Conservation (phyloP, 1,140 invertebrate genomes). For the Zaprionus taronus region DNA sequence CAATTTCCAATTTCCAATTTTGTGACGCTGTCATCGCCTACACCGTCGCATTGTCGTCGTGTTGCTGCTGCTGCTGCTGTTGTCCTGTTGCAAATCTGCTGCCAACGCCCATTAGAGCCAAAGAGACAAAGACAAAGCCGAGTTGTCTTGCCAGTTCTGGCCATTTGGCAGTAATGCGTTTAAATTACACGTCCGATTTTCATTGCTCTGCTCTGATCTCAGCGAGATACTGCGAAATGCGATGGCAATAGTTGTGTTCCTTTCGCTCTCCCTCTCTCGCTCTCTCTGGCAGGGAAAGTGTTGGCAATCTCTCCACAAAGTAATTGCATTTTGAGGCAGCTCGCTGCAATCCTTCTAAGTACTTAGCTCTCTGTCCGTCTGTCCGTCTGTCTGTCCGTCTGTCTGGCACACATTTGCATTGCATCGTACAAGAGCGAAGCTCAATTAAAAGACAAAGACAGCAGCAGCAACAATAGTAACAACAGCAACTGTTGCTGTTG, state of each 20-base stretch:
- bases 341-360: conserved; percentile 59
- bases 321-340: conserved; percentile 57
- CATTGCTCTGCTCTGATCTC: conserved; percentile 63
- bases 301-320: conserved; percentile 63
- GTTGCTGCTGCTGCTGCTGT: conserved; percentile 28
- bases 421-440: conserved; percentile 57
- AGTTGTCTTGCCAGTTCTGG: conserved; percentile 14
- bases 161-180: conserved; percentile 73
- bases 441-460: conserved; percentile 71
- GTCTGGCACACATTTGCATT: conserved; percentile 71
- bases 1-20: conserved; percentile 62
- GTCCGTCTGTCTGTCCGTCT: conserved; percentile 19
- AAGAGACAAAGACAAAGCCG: conserved; percentile 26
- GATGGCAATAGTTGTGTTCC: conserved; percentile 3
- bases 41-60: conserved; percentile 51
- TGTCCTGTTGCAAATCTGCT: conserved; percentile 44
- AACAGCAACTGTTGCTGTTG: conserved; percentile 40
- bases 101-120: conserved; percentile 71
- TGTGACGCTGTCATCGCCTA: conserved; percentile 71
- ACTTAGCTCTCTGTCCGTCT: conserved; percentile 25
- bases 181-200: conserved; percentile 77
- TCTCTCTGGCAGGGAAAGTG: conserved; percentile 64
- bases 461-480: conserved; percentile 39
- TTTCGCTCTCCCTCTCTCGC: neutral
- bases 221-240: conserved; percentile 40